Conservation (phyloP, 2,113 vertebrate genomes). For the Propithecus coquereli region DNA sequence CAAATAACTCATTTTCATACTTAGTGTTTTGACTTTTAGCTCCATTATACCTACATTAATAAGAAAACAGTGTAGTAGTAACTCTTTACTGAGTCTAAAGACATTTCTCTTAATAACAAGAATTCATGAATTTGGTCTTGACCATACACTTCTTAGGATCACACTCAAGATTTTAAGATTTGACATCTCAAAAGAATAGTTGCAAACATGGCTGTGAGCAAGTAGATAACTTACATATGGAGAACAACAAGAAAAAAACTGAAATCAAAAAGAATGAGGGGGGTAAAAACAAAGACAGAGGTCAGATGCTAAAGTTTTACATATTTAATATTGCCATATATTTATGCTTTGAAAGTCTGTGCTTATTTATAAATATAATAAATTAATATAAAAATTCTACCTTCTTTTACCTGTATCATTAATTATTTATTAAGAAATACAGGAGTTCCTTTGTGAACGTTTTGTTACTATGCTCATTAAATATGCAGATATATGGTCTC, state of each 20-base stretch:
- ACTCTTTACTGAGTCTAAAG: background rate
- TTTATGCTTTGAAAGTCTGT: background rate
- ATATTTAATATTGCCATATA: background rate
- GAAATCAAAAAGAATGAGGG: background rate
- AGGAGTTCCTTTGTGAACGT: background rate
- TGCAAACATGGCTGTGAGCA: background rate
- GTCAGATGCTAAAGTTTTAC: background rate
- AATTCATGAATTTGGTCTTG: background rate
- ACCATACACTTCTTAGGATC: background rate
- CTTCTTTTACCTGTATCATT: background rate
- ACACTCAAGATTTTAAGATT: background rate
- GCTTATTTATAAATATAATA: background rate
- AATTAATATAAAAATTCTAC: background rate
- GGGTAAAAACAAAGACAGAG: background rate
- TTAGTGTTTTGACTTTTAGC: background rate
- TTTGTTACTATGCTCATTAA: conserved; percentile 37
- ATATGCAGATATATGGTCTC: conserved; percentile 64
- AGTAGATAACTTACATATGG: background rate
- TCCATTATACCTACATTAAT: background rate
- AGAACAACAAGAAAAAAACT: background rate
- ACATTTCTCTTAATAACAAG: background rate
- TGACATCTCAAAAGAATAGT: background rate
- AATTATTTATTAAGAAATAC: background rate
- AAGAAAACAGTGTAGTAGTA: background rate
- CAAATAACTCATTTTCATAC: background rate